Evolutionary conservation across 2,113 vertebrate species (phyloP).

Genomic region (Tragelaphus scriptus): DNA sequence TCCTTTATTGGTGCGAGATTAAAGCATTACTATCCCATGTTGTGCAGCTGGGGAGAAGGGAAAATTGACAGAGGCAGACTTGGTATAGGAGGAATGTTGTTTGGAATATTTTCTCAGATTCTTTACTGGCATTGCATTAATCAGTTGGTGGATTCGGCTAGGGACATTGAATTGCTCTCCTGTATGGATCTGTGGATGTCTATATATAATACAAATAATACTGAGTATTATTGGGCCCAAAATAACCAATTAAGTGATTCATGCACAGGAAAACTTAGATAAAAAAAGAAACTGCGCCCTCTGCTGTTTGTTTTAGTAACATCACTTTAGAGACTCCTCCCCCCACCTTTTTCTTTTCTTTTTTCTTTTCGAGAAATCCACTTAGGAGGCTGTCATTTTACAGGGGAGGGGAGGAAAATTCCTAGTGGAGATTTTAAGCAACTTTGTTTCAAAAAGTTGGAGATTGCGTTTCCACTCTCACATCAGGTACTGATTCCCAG

Average conservation of each 20-base stretch:
- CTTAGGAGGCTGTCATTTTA: constrained; percentile 33
- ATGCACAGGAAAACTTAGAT: constrained; percentile 62
- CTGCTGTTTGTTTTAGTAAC: constrained; percentile 61
- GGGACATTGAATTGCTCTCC: not conserved
- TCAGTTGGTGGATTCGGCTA: not conserved
- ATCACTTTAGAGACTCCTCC: not conserved
- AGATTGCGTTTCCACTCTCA: not conserved
- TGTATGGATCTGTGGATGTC: constrained; percentile 41
- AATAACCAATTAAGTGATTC: constrained; percentile 77
- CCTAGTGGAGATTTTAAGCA: constrained; percentile 39
- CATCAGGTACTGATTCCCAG: not conserved
- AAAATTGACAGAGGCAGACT: not conserved
- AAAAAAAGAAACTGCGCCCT: constrained; percentile 77
- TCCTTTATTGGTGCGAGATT: constrained; percentile 35
- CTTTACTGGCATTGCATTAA: not conserved
- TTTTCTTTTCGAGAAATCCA: not conserved
- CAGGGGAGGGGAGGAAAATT: not conserved
- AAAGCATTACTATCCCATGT: constrained; percentile 28
- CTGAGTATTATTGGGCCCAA: constrained; percentile 67
- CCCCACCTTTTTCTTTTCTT: not conserved
- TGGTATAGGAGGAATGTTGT: not conserved
- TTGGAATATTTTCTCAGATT: not conserved
- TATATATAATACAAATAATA: constrained; percentile 63
- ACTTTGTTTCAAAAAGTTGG: not conserved
- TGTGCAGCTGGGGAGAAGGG: constrained; percentile 26